phyloP scores from a whole-genome alignment of 2,113 vertebrate species.

The Percina caprodes region DNA sequence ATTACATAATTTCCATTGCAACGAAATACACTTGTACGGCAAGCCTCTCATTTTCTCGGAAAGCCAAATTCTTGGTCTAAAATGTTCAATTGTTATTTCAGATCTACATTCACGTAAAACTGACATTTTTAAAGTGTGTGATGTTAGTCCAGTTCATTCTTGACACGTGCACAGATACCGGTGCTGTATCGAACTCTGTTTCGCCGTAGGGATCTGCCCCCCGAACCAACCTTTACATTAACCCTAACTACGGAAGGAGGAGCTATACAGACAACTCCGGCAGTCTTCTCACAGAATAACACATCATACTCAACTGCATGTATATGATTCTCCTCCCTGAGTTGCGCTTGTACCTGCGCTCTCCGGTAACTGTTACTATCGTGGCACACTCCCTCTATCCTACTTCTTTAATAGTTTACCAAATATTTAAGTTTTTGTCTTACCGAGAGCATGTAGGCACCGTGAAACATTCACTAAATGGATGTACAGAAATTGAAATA shows the following conservation, averaged over 20 bases:
- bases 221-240: too few relatives aligned
- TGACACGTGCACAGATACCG: conserved; percentile 1
- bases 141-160: background rate
- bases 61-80: background rate
- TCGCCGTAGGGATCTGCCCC: too few relatives aligned
- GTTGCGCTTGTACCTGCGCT: background rate
- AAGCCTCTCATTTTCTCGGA: background rate
- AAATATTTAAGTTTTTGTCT: background rate
- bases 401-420: conserved; percentile 44
- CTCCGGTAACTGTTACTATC: background rate
- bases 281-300: background rate
- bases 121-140: background rate
- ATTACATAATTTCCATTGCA: background rate
- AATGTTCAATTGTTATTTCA: background rate
- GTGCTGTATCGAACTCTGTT: too few relatives aligned
- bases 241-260: too few relatives aligned
- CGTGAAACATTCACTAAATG: background rate
- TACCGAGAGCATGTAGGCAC: background rate
- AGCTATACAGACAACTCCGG: too few relatives aligned
- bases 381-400: background rate
- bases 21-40: too few relatives aligned
- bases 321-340: background rate
- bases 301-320: background rate
- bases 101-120: too few relatives aligned
- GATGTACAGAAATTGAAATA: background rate